phyloP scores from a whole-genome alignment of 2,888 invertebrate genomes.

The Trichacis sp. region DNA sequence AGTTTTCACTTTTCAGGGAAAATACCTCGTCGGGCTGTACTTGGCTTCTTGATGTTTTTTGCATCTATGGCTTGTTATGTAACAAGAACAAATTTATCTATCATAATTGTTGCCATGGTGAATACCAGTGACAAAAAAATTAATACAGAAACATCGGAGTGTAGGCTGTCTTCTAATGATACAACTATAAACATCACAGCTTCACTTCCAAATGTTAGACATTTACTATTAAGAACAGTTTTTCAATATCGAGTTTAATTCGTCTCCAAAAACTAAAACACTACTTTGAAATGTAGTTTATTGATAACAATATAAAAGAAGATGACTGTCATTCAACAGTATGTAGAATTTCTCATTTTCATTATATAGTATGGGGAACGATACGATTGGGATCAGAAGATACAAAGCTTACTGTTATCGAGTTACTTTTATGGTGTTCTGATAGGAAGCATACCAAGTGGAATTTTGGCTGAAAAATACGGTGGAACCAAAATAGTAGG shows the following conservation, averaged over 20 bases:
- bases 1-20: constrained; percentile 67
- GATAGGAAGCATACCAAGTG: constrained; percentile 62
- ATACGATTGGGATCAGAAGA: constrained; percentile 59
- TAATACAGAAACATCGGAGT: no score
- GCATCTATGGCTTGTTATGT: constrained; percentile 82
- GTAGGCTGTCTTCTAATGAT: no score
- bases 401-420: constrained; percentile 58
- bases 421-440: constrained; percentile 62
- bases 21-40: constrained; percentile 71
- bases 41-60: constrained; percentile 79
- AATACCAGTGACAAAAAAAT: no score
- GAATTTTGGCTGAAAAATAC: constrained; percentile 64
- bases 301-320: no score
- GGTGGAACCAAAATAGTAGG: constrained; percentile 65
- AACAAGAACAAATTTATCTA: constrained; percentile 82
- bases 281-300: no score
- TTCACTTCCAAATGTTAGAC: no score
- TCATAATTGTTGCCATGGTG: constrained; percentile 68
- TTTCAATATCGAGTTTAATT: no score
- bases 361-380: constrained; percentile 62
- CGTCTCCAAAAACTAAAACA: no score
- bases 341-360: no score
- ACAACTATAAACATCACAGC: no score
- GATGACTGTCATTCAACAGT: no score
- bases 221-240: no score